Percentiles rank a stretch among this genome's conserved stretches.
Evolutionary conservation across 2,797 vertebrate genomes (phyloP).

Genomic region (Tadarida brasiliensis): DNA sequence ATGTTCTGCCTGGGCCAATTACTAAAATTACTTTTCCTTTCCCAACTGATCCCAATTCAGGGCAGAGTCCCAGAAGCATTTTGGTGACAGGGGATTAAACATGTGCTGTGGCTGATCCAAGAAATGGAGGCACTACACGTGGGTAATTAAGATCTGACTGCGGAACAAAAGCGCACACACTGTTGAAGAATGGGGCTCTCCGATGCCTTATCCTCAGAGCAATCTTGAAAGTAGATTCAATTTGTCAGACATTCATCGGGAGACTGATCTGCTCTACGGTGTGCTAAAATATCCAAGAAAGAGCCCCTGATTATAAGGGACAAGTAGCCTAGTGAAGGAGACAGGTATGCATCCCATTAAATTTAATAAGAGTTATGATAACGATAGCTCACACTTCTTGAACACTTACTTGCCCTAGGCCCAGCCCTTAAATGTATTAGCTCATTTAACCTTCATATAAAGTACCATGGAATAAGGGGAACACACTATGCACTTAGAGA

Average conservation of each 20-base stretch:
- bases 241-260: constrained; percentile 17
- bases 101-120: constrained; percentile 51
- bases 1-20: constrained; percentile 73
- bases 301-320: neutral
- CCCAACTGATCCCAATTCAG: constrained; percentile 63
- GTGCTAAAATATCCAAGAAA: constrained; percentile 5
- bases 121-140: constrained; percentile 23
- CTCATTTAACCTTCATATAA: constrained; percentile 1
- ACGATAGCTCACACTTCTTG: neutral
- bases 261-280: neutral
- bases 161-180: neutral
- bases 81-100: constrained; percentile 72
- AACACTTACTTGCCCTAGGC: neutral
- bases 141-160: constrained; percentile 69
- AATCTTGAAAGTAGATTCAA: constrained; percentile 54
- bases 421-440: constrained; percentile 4
- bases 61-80: constrained; percentile 69
- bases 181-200: neutral
- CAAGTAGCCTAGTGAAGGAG: neutral
- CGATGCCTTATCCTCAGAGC: constrained; percentile 15
- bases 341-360: neutral
- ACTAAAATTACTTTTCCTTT: constrained; percentile 76
- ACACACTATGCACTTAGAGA: neutral
- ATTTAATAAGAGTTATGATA: neutral
- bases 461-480: neutral